A percentile compares a stretch with the other conserved stretches of the same genome.
Evolutionary conservation across 2,113 vertebrate species (phyloP).

Genomic region (Chionodraco myersi): DNA sequence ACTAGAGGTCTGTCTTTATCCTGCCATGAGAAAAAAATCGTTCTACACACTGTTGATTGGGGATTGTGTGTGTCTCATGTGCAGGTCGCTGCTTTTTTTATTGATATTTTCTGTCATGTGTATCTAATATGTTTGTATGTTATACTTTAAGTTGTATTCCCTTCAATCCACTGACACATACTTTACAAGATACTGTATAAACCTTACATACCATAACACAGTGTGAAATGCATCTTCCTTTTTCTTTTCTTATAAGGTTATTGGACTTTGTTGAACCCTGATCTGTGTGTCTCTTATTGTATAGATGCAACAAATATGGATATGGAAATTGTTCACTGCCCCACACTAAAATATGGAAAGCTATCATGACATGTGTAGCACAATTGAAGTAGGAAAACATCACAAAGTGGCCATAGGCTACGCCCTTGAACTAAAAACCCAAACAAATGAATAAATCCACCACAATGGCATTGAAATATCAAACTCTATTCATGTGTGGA

Average conservation of each 20-base stretch:
- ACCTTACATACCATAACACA: not conserved
- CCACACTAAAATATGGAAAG: too few species aligned
- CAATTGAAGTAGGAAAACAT: too few species aligned
- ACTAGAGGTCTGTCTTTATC: constrained; percentile 54
- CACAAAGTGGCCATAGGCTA: not conserved
- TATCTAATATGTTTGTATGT: not conserved
- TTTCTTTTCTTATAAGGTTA: not conserved
- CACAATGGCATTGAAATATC: not conserved
- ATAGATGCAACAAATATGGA: not conserved
- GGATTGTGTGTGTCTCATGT: not conserved
- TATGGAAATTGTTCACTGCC: too few species aligned
- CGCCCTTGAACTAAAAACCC: not conserved
- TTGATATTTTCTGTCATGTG: not conserved
- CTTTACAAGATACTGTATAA: not conserved
- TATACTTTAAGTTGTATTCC: not conserved
- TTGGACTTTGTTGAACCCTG: not conserved
- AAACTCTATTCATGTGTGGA: not conserved
- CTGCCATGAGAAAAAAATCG: not conserved
- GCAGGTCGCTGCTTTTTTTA: not conserved
- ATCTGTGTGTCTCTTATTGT: not conserved
- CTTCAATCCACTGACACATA: not conserved
- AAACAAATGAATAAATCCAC: not conserved
- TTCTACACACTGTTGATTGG: not conserved
- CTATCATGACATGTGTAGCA: too few species aligned
- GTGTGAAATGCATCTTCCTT: not conserved